Conservation (phyloP, 2,888 invertebrate genomes). For the Dyspetes luteomarginatus region DNA sequence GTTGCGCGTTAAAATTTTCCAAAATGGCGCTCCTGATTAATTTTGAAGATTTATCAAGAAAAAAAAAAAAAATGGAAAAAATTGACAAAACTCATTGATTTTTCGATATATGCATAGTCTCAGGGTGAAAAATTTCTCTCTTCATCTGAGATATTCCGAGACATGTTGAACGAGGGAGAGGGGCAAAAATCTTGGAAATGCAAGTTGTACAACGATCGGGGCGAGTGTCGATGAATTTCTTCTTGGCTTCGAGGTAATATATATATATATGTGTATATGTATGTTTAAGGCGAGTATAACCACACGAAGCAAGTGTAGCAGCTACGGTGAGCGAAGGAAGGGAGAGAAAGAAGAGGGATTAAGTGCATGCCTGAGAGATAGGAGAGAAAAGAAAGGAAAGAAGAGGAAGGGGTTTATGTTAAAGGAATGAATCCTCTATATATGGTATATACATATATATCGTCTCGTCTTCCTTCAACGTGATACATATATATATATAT, state of each 20-base stretch:
- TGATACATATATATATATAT: slow-evolving; percentile 23
- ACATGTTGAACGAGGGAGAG: slow-evolving; percentile 52
- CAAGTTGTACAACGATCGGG: slow-evolving; percentile 37
- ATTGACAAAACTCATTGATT: not conserved
- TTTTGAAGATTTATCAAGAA: no score
- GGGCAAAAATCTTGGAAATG: not conserved
- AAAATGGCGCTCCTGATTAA: no score
- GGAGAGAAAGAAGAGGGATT: slow-evolving; percentile 61
- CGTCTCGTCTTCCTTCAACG: no score
- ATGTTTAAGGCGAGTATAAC: slow-evolving; percentile 40
- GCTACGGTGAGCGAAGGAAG: slow-evolving; percentile 46
- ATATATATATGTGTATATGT: slow-evolving; percentile 14
- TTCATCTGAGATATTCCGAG: slow-evolving; percentile 61
- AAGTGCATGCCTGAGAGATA: slow-evolving; percentile 61
- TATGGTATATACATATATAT: no score
- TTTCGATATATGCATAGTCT: not conserved
- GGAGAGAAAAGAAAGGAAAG: slow-evolving; percentile 62
- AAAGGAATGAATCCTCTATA: slow-evolving; percentile 31
- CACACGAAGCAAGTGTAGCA: slow-evolving; percentile 41
- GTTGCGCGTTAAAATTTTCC: no score
- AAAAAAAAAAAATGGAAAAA: not conserved
- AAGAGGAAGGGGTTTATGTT: slow-evolving; percentile 47
- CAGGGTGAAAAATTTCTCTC: not conserved
- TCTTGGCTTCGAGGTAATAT: slow-evolving; percentile 18
- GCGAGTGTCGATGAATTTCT: slow-evolving; percentile 60